phyloP scores from a whole-genome alignment of 2,797 vertebrate species.

The Cynopterus sphinx region DNA sequence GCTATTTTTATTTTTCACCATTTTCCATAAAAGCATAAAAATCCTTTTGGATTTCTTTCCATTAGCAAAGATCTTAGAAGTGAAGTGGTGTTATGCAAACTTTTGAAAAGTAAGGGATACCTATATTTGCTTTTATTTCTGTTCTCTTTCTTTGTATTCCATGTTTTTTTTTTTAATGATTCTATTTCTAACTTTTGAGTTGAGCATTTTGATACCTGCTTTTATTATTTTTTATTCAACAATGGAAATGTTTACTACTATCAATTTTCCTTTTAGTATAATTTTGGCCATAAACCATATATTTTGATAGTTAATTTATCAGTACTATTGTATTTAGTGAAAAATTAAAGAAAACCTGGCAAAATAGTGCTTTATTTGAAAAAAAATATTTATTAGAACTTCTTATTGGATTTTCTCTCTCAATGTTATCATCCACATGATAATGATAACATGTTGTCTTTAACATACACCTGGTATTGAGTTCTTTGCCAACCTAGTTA shows the following conservation, averaged over 20 bases:
- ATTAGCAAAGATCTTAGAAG: no score
- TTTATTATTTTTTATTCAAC: not conserved
- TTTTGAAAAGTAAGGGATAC: no score
- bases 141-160: not conserved
- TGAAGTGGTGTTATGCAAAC: no score
- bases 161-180: not conserved
- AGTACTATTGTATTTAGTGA: not conserved
- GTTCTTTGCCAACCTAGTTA: not conserved
- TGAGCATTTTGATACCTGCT: not conserved
- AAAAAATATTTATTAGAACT: not conserved
- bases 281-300: not conserved
- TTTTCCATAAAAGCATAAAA: no score
- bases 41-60: no score
- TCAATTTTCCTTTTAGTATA: not conserved
- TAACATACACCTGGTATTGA: not conserved
- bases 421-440: not conserved
- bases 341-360: not conserved
- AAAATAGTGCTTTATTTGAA: slow-evolving; percentile 9
- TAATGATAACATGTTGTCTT: not conserved
- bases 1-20: no score
- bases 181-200: not conserved
- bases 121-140: not conserved
- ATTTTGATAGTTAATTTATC: not conserved
- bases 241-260: not conserved
- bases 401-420: not conserved